phyloP scores from a whole-genome alignment of 2,797 vertebrate genomes.

The Pangasius djambal region DNA sequence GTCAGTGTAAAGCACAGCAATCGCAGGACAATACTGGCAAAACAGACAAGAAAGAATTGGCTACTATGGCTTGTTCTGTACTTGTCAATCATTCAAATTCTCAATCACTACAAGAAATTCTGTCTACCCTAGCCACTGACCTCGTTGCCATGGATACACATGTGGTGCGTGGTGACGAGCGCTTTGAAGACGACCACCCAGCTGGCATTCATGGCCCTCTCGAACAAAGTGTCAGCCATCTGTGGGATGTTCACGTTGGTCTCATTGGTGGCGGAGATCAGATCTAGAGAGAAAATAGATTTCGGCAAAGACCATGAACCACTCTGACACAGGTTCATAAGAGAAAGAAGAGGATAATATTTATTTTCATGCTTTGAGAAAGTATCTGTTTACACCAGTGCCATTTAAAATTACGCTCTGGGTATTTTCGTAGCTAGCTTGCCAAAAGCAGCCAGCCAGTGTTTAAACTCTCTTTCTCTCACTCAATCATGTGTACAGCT shows the following conservation, averaged over 20 bases:
- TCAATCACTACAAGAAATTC: not conserved
- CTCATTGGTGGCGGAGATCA: constrained; percentile 98
- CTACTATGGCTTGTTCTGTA: not conserved
- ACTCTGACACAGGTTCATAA: not conserved
- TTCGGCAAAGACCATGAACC: not conserved
- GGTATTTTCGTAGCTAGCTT: not conserved
- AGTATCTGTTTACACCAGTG: not conserved
- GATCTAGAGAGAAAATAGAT: constrained; percentile 73
- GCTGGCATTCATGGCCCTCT: constrained; percentile 95
- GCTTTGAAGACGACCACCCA: constrained; percentile 99
- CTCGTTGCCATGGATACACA: constrained; percentile 98
- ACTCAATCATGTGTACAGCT: not conserved
- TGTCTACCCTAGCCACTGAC: constrained; percentile 67
- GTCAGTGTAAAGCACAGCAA: not conserved
- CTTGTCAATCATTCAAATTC: not conserved
- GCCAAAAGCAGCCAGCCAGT: not conserved
- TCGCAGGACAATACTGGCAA: not conserved
- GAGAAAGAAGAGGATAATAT: not conserved
- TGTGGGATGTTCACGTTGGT: constrained; percentile 99
- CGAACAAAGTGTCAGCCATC: constrained; percentile 98
- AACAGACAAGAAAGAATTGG: not conserved
- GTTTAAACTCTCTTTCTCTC: not conserved
- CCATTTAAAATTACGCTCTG: not conserved
- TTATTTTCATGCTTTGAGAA: not conserved
- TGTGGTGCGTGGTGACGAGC: constrained; percentile 94